phyloP scores from a whole-genome alignment of 2,888 invertebrate species.

The Rhabditophanes sp. region DNA sequence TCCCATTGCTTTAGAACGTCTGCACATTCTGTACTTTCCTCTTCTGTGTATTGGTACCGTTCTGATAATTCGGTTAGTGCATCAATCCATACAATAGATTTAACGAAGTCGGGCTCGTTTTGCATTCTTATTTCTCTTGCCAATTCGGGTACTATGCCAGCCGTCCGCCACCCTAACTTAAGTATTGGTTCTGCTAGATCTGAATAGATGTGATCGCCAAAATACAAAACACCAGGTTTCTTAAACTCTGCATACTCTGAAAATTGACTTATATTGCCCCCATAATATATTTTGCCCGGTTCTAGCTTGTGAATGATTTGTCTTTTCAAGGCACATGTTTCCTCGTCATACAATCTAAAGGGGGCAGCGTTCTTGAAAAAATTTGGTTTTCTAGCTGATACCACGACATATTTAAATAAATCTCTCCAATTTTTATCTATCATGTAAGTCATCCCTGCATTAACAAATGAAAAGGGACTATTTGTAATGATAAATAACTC shows the following conservation, averaged over 20 bases:
- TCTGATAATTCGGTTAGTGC: constrained; percentile 76
- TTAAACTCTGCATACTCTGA: constrained; percentile 80
- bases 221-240: constrained; percentile 79
- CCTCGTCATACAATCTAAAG: constrained; percentile 66
- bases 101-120: constrained; percentile 61
- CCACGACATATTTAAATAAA: constrained; percentile 80
- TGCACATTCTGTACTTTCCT: constrained; percentile 54
- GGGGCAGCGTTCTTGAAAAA: constrained; percentile 59
- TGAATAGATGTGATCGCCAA: constrained; percentile 92
- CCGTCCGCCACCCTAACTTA: constrained; percentile 83
- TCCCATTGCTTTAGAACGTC: constrained; percentile 60
- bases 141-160: constrained; percentile 84
- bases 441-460: constrained; percentile 74
- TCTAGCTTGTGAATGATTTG: constrained; percentile 70
- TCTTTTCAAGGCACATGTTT: constrained; percentile 68
- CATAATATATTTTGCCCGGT: constrained; percentile 76
- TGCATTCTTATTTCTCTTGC: constrained; percentile 81
- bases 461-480: constrained; percentile 82
- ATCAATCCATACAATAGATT: constrained; percentile 57
- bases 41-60: constrained; percentile 66
- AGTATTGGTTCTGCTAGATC: constrained; percentile 59
- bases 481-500: constrained; percentile 87
- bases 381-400: constrained; percentile 76
- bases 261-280: constrained; percentile 79
- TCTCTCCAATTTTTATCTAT: constrained; percentile 74